A percentile compares a stretch with the other conserved stretches of the same genome.
Conservation (phyloP, 1,140 invertebrate genomes). For the Pogonognathellus flavescens region DNA sequence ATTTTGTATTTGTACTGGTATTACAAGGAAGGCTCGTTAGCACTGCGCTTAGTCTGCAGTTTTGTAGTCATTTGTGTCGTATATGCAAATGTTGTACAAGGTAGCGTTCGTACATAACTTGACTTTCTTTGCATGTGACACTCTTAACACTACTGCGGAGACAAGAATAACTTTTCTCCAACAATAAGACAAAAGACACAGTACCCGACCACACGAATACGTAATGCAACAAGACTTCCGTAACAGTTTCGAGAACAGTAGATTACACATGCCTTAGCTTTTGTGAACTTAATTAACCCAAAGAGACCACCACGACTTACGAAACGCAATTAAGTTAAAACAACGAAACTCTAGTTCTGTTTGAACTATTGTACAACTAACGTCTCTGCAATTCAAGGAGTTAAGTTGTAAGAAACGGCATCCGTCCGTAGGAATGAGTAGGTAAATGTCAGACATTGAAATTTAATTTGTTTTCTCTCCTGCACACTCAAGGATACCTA, state of each 20-base stretch:
- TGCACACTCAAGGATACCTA: neutral
- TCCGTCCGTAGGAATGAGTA: neutral
- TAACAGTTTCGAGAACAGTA: neutral
- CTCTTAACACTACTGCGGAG: conserved; percentile 9
- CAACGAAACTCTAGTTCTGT: neutral
- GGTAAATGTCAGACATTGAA: conserved; percentile 32
- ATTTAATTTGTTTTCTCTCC: conserved; percentile 36
- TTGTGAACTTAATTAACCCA: conserved; percentile 38
- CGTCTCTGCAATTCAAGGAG: neutral
- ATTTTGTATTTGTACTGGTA: too few relatives aligned
- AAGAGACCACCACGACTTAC: neutral
- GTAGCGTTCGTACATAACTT: neutral
- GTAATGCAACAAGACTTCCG: conserved; percentile 1
- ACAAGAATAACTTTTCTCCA: neutral
- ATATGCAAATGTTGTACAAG: neutral
- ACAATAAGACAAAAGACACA: conserved; percentile 1
- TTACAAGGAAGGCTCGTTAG: too few relatives aligned
- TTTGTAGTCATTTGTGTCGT: neutral
- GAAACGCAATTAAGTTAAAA: conserved; percentile 26
- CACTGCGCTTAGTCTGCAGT: neutral
- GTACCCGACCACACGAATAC: neutral
- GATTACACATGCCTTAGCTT: conserved; percentile 3
- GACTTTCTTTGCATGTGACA: neutral
- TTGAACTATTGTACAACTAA: too few relatives aligned
- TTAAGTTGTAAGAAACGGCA: neutral